A percentile compares a stretch with the other conserved stretches of the same genome.
Evolutionary conservation across 2,113 vertebrate species (phyloP).

Genomic region (Sapajus apella): DNA sequence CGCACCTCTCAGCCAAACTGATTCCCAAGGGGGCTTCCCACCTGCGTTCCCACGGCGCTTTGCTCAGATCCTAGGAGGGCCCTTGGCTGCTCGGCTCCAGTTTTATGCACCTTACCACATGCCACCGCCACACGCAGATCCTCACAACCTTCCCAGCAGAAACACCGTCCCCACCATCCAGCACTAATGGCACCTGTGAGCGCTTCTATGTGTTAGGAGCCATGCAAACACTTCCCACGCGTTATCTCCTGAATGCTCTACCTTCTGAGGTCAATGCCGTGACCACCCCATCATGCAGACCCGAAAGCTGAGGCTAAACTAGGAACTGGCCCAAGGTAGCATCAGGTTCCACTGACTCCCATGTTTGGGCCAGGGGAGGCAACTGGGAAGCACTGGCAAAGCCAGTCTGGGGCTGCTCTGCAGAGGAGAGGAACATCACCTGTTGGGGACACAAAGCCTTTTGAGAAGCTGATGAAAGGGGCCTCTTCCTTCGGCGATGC

Average conservation of each 20-base stretch:
- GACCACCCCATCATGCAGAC: neutral
- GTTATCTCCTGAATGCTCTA: fast-evolving
- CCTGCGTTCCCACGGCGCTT: fast-evolving
- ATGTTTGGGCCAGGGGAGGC: neutral
- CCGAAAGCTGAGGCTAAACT: neutral
- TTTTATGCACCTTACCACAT: neutral
- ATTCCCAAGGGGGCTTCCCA: neutral
- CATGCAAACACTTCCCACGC: fast-evolving
- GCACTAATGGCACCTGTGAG: fast-evolving
- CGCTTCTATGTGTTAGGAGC: fast-evolving
- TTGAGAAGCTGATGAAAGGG: neutral
- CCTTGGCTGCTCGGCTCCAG: fast-evolving
- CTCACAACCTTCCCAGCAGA: neutral
- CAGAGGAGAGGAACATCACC: neutral
- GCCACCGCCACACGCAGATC: neutral
- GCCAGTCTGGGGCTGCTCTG: fast-evolving
- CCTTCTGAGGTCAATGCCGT: neutral
- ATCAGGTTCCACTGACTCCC: neutral
- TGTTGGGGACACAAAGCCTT: neutral
- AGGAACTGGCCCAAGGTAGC: neutral
- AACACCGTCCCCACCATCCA: neutral
- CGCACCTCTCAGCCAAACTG: fast-evolving
- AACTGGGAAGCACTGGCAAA: neutral
- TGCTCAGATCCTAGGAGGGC: neutral
- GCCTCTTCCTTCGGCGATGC: neutral